Evolutionary conservation across 2,797 vertebrate genomes (phyloP), one percentile per base, ranked within the genome.

Genomic region (Hydrocynus forskahlii): DNA sequence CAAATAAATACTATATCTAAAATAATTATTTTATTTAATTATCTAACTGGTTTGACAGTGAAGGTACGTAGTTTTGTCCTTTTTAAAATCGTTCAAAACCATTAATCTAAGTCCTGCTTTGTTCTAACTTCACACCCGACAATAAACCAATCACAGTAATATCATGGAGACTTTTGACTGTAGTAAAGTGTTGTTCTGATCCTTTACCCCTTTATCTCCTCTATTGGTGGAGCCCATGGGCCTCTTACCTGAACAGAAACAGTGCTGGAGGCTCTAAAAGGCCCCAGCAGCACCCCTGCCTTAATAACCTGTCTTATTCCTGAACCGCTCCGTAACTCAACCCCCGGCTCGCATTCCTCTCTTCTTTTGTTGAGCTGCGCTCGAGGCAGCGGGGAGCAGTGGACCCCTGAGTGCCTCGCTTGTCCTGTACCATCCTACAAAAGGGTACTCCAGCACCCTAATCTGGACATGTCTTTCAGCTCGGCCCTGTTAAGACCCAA

Each of bases 381-480:
- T 90, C 88, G 82, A 73, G 83, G 75, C 86, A 81, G 79, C 54
- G 55, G 76, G 86, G 83, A 67, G 87, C 54, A 54, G 82, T 79
- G 76, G 83, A 88, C 85, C 79, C 87, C 88, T 86, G 77, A 89
- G 90, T 88, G 89, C 89, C 90, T 89, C 86, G 60, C 91, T 91
- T 78, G 85, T 92, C 92, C 90, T 78, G 88, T 92, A 89, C 91
- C 90, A 89, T 92, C 92, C 89, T 88, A 89, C 89, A 91, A 88
- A 88, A 92, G 91, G 89, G 91, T 91, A 90, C 92, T 92, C 72
- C 92, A 93, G 92, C 88, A 88, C 93, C 93, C 92, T 94, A 92
- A 95, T 94, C 92, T 92, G 90, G 90, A 86, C 91, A 89, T 88
- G 92, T 94, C 94, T 94, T 93, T 95, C 94, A 94, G 92, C 94